phyloP scores from a whole-genome alignment of 2,113 vertebrate species.

The Mustelus asterias region DNA sequence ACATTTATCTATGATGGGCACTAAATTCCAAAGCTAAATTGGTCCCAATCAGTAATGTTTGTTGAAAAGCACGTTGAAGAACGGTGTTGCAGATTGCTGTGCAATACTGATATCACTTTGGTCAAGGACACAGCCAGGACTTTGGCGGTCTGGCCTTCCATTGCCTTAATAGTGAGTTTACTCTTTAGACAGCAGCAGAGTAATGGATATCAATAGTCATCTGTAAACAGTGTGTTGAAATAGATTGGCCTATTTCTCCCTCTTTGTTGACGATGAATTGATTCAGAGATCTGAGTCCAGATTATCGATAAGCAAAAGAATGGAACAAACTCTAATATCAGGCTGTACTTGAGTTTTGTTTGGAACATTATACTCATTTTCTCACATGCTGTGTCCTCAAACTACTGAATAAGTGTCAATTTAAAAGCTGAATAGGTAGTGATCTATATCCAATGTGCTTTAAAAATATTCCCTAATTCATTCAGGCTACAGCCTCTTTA shows the following conservation, averaged over 20 bases:
- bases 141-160: background rate
- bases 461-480: background rate
- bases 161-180: background rate
- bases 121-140: constrained; percentile 1
- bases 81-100: background rate
- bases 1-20: background rate
- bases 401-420: background rate
- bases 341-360: background rate
- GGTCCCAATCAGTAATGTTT: background rate
- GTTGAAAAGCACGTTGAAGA: background rate
- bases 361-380: background rate
- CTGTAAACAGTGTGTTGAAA: constrained; percentile 9
- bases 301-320: background rate
- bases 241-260: constrained; percentile 20
- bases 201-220: constrained; percentile 8
- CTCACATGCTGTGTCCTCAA: background rate
- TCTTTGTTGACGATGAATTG: background rate
- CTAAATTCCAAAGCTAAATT: background rate
- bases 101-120: background rate
- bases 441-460: background rate
- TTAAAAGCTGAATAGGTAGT: constrained; percentile 15
- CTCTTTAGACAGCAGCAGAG: background rate
- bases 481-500: background rate
- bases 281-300: background rate
- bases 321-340: background rate